These are phyloP conservation scores for Talpa occidentalis DNA, from an alignment of 2,113 vertebrate genomes.

Conservation along the genomic window DNA sequence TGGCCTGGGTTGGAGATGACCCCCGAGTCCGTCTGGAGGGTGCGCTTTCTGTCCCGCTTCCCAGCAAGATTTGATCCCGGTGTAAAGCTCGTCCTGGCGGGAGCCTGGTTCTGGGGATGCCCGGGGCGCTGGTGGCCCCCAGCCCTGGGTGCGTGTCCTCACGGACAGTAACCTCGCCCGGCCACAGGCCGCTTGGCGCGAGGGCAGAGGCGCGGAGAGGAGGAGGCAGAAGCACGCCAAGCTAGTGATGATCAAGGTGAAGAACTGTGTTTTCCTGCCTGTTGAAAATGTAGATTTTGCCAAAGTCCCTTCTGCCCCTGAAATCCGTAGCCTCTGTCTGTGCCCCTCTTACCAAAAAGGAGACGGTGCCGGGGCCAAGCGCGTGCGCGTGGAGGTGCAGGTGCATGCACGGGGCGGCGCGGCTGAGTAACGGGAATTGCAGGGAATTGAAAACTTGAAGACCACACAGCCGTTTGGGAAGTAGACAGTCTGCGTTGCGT, in stretches of 20 bases:
- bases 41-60: background rate
- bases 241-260: background rate
- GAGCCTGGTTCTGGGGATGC: accelerated
- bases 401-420: background rate
- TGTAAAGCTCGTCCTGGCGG: accelerated
- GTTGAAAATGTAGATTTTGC: background rate
- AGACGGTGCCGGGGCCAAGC: no score
- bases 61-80: background rate
- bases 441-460: background rate
- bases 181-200: background rate
- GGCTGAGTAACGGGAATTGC: background rate
- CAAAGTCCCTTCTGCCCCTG: background rate
- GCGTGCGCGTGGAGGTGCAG: background rate
- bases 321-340: background rate
- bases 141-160: accelerated
- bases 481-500: background rate
- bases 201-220: background rate
- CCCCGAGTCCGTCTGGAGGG: background rate
- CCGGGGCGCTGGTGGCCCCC: background rate
- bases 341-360: background rate
- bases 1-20: background rate
- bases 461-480: background rate
- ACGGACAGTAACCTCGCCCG: background rate
- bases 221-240: no score
- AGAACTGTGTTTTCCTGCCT: background rate